A percentile compares a stretch with the other conserved stretches of the same genome.
phyloP scores from a whole-genome alignment of 2,888 invertebrate species.

The Phorcus lineatus region DNA sequence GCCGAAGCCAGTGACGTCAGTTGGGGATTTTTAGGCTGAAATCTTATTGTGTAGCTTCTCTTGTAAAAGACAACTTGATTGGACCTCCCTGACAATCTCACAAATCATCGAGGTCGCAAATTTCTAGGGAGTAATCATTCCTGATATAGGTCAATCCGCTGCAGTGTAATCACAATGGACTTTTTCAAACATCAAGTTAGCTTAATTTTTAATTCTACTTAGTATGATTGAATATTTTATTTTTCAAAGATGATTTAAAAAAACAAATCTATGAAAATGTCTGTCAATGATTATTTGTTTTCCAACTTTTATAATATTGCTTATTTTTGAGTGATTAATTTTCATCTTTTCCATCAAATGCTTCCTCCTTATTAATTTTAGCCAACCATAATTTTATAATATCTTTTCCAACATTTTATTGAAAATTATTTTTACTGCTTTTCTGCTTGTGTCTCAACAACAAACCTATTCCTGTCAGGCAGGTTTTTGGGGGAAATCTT shows the following conservation, averaged over 20 bases:
- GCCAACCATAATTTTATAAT: too few species aligned
- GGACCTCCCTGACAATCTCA: constrained; percentile 9
- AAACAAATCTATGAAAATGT: too few species aligned
- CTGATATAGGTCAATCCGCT: constrained; percentile 17
- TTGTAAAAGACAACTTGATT: constrained; percentile 24
- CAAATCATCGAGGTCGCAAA: constrained; percentile 1
- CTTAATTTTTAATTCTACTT: neutral
- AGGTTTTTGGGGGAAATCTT: neutral
- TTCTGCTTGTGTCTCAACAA: too few species aligned
- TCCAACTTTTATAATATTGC: too few species aligned
- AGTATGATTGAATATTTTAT: neutral
- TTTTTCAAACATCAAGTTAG: neutral
- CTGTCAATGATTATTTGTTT: too few species aligned
- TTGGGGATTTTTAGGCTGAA: constrained; percentile 13
- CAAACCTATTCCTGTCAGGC: too few species aligned
- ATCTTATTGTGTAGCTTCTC: constrained; percentile 18
- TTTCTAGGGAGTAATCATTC: constrained; percentile 18
- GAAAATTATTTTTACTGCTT: too few species aligned
- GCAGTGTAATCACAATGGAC: neutral
- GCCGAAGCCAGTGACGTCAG: constrained; percentile 15
- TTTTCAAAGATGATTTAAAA: too few species aligned
- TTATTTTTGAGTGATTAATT: too few species aligned
- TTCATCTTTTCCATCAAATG: too few species aligned
- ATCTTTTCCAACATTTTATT: too few species aligned
- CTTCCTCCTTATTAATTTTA: too few species aligned